Evolutionary conservation across 2,888 invertebrate genomes (phyloP).

Genomic region (Diaphora mendica): DNA sequence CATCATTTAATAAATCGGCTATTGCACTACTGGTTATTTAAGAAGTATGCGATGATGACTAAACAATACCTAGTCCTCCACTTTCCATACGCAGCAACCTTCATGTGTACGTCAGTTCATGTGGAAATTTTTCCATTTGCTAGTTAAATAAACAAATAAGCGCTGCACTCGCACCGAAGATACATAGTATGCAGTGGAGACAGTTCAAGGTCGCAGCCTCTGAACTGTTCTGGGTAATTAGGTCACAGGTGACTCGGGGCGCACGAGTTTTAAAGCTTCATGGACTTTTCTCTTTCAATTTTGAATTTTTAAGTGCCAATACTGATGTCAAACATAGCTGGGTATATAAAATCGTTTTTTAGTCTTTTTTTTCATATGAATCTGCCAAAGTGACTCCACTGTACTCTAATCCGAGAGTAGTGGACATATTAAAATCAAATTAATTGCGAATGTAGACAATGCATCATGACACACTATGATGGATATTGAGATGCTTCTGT

Average conservation of each 20-base stretch:
- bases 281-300: conserved; percentile 18
- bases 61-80: too few relatives aligned
- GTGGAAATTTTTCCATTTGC: neutral
- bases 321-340: neutral
- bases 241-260: conserved; percentile 51
- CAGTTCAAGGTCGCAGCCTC: conserved; percentile 44
- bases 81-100: neutral
- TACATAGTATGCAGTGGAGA: conserved; percentile 25
- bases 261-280: conserved; percentile 23
- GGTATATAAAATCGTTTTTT: neutral
- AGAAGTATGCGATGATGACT: neutral
- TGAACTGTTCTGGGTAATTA: conserved; percentile 57
- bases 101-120: neutral
- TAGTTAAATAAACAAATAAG: neutral
- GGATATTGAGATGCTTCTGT: too few relatives aligned
- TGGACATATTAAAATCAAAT: too few relatives aligned
- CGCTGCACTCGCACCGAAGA: conserved; percentile 14
- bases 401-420: too few relatives aligned
- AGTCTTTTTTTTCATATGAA: too few relatives aligned
- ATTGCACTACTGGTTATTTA: too few relatives aligned
- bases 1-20: too few relatives aligned
- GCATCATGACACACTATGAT: too few relatives aligned
- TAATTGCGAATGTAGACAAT: too few relatives aligned
- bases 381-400: too few relatives aligned
- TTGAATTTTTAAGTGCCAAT: neutral